Conservation (phyloP, 2,797 vertebrate genomes). For the Mustela erminea region DNA sequence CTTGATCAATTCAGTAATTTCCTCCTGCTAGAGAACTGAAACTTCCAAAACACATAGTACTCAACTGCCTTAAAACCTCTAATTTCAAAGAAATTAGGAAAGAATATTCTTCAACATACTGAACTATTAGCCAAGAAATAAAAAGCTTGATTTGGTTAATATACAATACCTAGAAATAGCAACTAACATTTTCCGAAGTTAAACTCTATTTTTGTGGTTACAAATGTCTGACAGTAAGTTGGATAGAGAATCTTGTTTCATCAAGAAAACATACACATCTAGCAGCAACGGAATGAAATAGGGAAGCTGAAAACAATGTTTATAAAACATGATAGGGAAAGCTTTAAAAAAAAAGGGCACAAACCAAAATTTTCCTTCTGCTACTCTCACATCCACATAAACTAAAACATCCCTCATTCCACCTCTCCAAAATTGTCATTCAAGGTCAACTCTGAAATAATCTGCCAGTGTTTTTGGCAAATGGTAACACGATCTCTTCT, state of each 20-base stretch:
- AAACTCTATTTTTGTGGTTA: neutral
- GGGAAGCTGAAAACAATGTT: neutral
- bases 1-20: neutral
- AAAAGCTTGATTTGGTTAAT: constrained; percentile 39
- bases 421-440: neutral
- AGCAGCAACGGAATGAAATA: constrained; percentile 14
- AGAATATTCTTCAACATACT: constrained; percentile 19
- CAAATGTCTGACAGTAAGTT: constrained; percentile 10
- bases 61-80: constrained; percentile 12
- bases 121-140: constrained; percentile 35
- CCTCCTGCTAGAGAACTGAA: constrained; percentile 17
- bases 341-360: constrained; percentile 30
- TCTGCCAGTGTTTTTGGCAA: neutral
- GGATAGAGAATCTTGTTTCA: neutral
- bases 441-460: constrained; percentile 20
- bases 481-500: neutral
- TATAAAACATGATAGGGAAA: neutral
- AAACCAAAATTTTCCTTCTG: neutral
- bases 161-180: neutral
- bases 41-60: constrained; percentile 27
- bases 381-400: neutral
- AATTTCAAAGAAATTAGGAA: constrained; percentile 48
- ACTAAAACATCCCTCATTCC: neutral
- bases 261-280: neutral
- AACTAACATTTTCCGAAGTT: constrained; percentile 40